Evolutionary conservation across 2,888 invertebrate species (phyloP).

Genomic region (Onthophagus sagittarius): DNA sequence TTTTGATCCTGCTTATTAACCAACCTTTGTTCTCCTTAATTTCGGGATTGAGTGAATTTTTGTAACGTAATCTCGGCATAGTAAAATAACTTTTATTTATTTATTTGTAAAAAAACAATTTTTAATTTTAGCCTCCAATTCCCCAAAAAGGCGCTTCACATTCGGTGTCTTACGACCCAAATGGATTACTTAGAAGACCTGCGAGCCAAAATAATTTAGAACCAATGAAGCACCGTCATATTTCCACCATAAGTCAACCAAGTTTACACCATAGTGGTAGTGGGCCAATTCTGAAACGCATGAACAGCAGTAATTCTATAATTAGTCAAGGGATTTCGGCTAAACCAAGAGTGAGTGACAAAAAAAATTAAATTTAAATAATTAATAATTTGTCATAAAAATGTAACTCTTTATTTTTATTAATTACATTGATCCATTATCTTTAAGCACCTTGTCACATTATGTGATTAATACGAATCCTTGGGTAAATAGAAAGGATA

Average conservation of each 20-base stretch:
- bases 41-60: neutral
- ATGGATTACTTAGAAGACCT: neutral
- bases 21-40: neutral
- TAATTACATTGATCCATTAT: neutral
- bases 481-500: neutral
- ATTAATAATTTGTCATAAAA: neutral
- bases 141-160: neutral
- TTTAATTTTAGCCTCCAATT: neutral
- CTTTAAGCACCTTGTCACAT: neutral
- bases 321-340: neutral
- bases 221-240: slow-evolving; percentile 17
- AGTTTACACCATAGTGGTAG: neutral
- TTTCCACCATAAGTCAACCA: slow-evolving; percentile 19
- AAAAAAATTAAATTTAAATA: neutral
- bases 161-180: slow-evolving; percentile 18
- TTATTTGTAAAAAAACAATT: slow-evolving; percentile 2
- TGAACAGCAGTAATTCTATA: slow-evolving; percentile 10
- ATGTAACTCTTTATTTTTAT: neutral
- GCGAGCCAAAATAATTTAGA: slow-evolving; percentile 6
- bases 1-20: neutral
- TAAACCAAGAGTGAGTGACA: slow-evolving; percentile 9
- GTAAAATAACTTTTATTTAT: neutral
- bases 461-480: neutral
- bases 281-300: slow-evolving; percentile 4
- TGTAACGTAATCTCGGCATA: neutral